Base-by-base conservation (phyloP, 2,888 invertebrate genomes). In the Drepana falcataria region DNA sequence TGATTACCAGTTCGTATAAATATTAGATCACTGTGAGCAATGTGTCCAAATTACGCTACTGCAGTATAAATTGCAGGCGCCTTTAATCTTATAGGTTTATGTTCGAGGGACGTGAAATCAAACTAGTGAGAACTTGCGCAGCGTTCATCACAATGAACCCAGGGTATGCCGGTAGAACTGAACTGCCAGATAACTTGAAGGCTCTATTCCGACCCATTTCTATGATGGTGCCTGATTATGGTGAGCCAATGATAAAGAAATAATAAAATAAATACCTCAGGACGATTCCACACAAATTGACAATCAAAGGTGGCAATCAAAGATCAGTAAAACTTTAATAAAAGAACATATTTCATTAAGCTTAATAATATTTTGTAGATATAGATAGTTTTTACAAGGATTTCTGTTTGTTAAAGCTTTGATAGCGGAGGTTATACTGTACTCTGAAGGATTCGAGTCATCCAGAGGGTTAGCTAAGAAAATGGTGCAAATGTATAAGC, bases 211-310 rank as follows among this genome's bases (percentile, higher is more conserved):
- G 97, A 57, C 97, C 97, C 0, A 94, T 97, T 63, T 93, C 96
- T 1, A 97, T 97, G 97, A 97, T 97, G 97, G 96, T 97, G 47
- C 97, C 97, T 0, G 96, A 97, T 87, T 97, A 97, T 77, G 95
- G 96, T 95, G 83, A 81, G 70, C 9, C 3, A 44, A 44, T 9
- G 9, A 6, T 21, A 21, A 21, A 21, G 21, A 21, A 21, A 21
- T 21, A 21, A 21, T 21, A 21, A 21, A 21, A 21, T 21, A 21
- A 21, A 21, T 21, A 21, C 21, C 21, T 21, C 1, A 21, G 21
- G 21, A 21, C 21, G 21, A 21, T 21, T 21, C 21, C 21, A 21
- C 21, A 21, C 21, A 21, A 21, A 21, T 21, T 21, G 21, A n/a
- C n/a, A n/a, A n/a, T n/a, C n/a, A n/a, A n/a, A 21, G 21, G 21